Evolutionary conservation across 2,113 vertebrate species (phyloP).

Genomic region (Atrichornis clamosus): DNA sequence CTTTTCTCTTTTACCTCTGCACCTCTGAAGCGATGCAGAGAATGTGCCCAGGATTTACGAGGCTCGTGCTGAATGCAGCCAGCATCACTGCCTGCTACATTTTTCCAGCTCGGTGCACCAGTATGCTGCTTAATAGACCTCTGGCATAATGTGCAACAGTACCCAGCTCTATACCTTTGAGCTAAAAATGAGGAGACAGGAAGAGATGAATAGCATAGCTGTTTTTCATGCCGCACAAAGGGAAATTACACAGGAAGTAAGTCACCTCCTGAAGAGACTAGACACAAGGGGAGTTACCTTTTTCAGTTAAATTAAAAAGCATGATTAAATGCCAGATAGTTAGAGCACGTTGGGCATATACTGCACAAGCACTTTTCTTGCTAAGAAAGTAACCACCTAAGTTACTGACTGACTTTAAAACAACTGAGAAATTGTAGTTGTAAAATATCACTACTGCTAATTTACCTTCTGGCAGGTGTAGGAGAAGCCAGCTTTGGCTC

Average conservation of each 20-base stretch:
- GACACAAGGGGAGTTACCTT: background rate
- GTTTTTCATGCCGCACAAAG: background rate
- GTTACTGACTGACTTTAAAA: background rate
- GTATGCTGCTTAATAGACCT: constrained; percentile 60
- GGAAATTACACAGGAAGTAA: constrained; percentile 55
- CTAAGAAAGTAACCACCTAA: background rate
- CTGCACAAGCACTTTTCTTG: background rate
- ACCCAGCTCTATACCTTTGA: background rate
- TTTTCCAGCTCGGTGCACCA: constrained; percentile 54
- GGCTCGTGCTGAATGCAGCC: constrained; percentile 3
- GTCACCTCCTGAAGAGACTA: constrained; percentile 21
- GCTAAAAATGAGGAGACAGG: constrained; percentile 31
- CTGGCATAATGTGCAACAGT: constrained; percentile 25
- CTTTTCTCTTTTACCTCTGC: constrained; percentile 7
- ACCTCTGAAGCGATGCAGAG: background rate
- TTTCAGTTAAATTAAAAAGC: background rate
- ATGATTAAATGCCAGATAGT: constrained; percentile 9
- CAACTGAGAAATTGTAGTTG: background rate
- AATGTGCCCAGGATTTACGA: constrained; percentile 15
- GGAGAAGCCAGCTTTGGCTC: background rate
- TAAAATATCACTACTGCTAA: background rate
- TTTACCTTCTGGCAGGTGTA: background rate
- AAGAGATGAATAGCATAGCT: constrained; percentile 12
- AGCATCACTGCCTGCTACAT: constrained; percentile 34
- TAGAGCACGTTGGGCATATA: background rate